phyloP scores from a whole-genome alignment of 2,797 vertebrate species.

The Simalia tracyae region DNA sequence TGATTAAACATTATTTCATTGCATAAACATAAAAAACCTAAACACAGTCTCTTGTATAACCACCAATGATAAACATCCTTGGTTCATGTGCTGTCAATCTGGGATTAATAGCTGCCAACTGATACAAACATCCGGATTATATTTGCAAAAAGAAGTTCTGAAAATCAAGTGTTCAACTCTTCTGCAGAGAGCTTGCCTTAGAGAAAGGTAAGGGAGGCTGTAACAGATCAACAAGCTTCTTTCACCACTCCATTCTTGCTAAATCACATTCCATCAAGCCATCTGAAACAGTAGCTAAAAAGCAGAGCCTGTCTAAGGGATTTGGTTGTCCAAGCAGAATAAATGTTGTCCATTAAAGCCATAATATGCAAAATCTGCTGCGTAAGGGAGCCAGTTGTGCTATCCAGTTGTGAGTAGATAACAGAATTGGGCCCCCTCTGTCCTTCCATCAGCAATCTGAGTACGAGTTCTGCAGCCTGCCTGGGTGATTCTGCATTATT shows the following conservation, averaged over 20 bases:
- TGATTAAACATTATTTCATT: conserved; percentile 39
- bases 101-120: conserved; percentile 9
- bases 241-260: background rate
- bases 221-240: background rate
- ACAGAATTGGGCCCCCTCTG: background rate
- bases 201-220: background rate
- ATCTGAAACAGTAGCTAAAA: background rate
- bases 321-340: background rate
- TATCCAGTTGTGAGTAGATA: background rate
- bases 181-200: conserved; percentile 13
- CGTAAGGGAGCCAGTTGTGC: background rate
- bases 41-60: background rate
- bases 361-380: background rate
- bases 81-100: conserved; percentile 45
- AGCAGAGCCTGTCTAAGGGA: background rate
- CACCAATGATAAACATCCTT: conserved; percentile 36
- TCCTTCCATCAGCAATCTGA: no score
- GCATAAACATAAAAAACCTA: conserved; percentile 40
- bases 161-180: conserved; percentile 38
- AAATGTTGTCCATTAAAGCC: background rate
- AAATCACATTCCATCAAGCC: background rate
- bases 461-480: background rate
- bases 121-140: conserved; percentile 41
- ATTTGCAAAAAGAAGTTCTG: conserved; percentile 14
- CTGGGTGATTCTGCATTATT: background rate